A percentile compares a stretch with the other conserved stretches of the same genome.
These are phyloP conservation scores for Monoplex corrugatus DNA, from an alignment of 2,888 invertebrate species.

Conservation along the genomic window DNA sequence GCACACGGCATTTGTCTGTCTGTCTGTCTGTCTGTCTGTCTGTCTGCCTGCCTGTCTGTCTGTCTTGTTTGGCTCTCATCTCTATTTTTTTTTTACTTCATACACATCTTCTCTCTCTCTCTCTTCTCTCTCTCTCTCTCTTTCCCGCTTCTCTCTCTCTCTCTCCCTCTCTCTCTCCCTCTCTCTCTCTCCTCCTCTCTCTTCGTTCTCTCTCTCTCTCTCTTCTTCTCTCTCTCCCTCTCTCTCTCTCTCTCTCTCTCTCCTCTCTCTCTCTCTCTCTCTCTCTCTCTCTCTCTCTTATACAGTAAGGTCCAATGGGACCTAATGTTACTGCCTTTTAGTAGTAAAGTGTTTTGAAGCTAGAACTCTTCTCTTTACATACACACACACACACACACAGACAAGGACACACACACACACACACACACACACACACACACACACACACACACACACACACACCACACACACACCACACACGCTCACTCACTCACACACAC, in stretches of 20 bases:
- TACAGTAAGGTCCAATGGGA: no score
- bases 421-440: background rate
- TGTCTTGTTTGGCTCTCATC: no score
- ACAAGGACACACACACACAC: background rate
- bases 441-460: background rate
- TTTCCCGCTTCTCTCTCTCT: no score
- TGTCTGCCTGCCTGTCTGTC: no score
- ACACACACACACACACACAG: background rate
- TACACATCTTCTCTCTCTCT: background rate
- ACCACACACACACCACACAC: background rate
- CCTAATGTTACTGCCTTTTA: no score
- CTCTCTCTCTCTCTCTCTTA: background rate
- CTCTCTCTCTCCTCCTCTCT: background rate
- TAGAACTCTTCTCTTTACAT: no score
- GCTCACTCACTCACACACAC: background rate
- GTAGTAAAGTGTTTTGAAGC: no score
- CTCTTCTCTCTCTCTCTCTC: background rate
- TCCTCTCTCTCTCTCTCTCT: no score
- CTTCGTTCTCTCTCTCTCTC: background rate
- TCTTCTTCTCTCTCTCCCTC: background rate
- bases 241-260: background rate
- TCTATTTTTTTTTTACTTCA: no score
- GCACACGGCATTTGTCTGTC: no score
- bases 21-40: no score
- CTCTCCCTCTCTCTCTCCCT: background rate